A percentile compares a stretch with the other conserved stretches of the same genome.
Conservation (phyloP, 2,113 vertebrate genomes). For the Alaudala cheleensis region DNA sequence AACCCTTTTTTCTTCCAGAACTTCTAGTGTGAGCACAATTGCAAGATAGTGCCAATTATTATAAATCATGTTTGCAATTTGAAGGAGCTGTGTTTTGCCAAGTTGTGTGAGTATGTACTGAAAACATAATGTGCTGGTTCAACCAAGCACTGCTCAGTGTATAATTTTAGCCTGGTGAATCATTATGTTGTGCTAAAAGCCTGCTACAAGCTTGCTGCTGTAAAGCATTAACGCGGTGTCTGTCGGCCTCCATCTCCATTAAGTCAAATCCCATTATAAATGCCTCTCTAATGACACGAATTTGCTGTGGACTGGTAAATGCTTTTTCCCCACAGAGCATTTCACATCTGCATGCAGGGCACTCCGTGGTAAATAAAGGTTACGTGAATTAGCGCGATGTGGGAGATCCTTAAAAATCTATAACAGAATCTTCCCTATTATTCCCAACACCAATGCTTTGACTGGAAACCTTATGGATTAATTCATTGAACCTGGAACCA, state of each 20-base stretch:
- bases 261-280: slow-evolving; percentile 33
- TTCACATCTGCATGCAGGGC: not conserved
- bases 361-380: not conserved
- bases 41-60: slow-evolving; percentile 24
- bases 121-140: slow-evolving; percentile 32
- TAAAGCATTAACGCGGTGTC: not conserved
- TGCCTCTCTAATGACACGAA: not conserved
- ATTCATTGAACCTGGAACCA: not conserved
- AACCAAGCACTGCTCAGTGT: not conserved
- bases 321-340: not conserved
- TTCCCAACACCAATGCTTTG: not conserved
- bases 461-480: not conserved
- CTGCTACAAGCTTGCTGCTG: not conserved
- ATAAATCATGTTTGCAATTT: slow-evolving; percentile 24
- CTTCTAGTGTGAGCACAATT: not conserved
- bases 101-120: not conserved
- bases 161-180: slow-evolving; percentile 49
- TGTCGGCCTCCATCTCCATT: slow-evolving; percentile 19
- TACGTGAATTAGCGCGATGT: not conserved
- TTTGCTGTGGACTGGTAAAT: not conserved
- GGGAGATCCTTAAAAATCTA: not conserved
- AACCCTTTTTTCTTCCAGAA: not conserved
- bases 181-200: slow-evolving; percentile 45
- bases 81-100: slow-evolving; percentile 42
- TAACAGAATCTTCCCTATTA: not conserved